phyloP scores from a whole-genome alignment of 2,113 vertebrate species.

The Labeo catla region DNA sequence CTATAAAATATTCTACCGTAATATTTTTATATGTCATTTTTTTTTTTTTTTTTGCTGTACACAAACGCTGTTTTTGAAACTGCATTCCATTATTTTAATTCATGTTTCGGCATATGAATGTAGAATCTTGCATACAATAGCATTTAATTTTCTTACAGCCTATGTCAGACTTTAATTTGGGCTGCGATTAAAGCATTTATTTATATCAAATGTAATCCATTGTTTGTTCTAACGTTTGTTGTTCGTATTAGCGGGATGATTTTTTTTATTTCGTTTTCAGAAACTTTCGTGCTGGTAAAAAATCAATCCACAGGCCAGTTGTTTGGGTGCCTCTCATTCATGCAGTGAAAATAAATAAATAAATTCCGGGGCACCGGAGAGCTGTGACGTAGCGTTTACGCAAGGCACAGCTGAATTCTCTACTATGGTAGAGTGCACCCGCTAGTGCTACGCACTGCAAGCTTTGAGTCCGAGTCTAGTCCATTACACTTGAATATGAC shows the following conservation, averaged over 20 bases:
- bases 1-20: neutral
- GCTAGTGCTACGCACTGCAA: constrained; percentile 39
- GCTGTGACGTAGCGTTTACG: constrained; percentile 80
- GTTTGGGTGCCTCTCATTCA: constrained; percentile 74
- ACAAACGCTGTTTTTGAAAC: neutral
- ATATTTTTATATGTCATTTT: neutral
- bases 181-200: neutral
- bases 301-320: constrained; percentile 61
- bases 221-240: neutral
- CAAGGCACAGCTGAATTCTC: constrained; percentile 65
- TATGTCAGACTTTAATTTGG: neutral
- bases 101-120: neutral
- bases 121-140: neutral
- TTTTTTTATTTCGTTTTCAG: neutral
- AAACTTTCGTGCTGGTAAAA: constrained; percentile 11
- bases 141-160: neutral
- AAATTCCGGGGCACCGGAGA: constrained; percentile 79
- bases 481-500: constrained; percentile 34
- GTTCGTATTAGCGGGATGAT: neutral
- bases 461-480: constrained; percentile 3
- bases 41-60: neutral
- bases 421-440: constrained; percentile 63
- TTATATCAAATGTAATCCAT: neutral
- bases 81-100: neutral
- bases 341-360: constrained; percentile 77